phyloP scores from a whole-genome alignment of 2,888 invertebrate genomes.

The Latrodectus elegans region DNA sequence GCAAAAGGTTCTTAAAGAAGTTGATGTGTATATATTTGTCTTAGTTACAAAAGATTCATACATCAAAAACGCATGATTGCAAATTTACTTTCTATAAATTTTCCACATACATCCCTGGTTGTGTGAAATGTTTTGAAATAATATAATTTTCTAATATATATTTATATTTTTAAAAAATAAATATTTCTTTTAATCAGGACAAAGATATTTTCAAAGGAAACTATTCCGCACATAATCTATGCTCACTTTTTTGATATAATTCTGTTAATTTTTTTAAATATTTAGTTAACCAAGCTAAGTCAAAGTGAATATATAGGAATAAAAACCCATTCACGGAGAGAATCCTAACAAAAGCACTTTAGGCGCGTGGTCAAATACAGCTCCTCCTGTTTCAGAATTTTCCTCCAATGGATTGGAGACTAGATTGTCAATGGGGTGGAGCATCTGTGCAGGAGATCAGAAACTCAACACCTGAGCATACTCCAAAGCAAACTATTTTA shows the following conservation, averaged over 20 bases:
- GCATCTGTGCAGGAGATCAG: constrained; percentile 30
- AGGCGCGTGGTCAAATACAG: constrained; percentile 33
- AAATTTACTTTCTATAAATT: too few species aligned
- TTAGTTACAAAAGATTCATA: too few species aligned
- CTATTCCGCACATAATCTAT: not conserved
- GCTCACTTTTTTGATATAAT: not conserved
- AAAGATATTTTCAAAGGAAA: not conserved
- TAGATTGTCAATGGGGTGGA: not conserved
- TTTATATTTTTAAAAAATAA: not conserved
- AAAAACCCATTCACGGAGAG: constrained; percentile 8
- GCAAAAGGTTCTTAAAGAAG: too few species aligned
- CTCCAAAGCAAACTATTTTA: constrained; percentile 42
- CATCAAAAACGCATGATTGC: too few species aligned
- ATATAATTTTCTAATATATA: too few species aligned
- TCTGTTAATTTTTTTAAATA: not conserved
- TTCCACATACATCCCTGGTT: too few species aligned
- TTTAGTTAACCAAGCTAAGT: not conserved
- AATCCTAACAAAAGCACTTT: constrained; percentile 13
- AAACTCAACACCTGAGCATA: constrained; percentile 21
- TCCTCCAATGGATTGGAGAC: constrained; percentile 1
- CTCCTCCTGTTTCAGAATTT: constrained; percentile 13
- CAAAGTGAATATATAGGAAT: not conserved
- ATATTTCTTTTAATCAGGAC: not conserved
- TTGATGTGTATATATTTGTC: too few species aligned
- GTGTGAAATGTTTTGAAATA: too few species aligned